A percentile compares a stretch with the other conserved stretches of the same genome.
Evolutionary conservation across 92 coral and sea anemone species (phyloP).

Genomic region (Galaxea fascicularis): DNA sequence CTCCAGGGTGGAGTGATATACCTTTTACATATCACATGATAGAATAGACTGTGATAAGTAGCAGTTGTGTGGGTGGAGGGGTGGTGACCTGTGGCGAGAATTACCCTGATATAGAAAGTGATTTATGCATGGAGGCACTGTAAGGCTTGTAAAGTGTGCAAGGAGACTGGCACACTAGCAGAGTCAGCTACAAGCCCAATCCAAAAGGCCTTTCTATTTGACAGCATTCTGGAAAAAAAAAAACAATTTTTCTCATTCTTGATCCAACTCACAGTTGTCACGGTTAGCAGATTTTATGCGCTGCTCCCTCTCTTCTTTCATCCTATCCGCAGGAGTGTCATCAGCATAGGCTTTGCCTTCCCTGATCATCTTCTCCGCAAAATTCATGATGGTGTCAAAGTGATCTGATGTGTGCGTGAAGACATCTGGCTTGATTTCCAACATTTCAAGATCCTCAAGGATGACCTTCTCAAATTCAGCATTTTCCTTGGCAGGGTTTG

Average conservation of each 20-base stretch:
- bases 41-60: too few relatives aligned
- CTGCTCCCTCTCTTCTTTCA: slow-evolving; percentile 95
- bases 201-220: too few relatives aligned
- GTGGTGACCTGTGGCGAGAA: too few relatives aligned
- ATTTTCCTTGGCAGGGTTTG: slow-evolving; percentile 98
- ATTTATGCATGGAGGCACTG: too few relatives aligned
- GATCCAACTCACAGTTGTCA: slow-evolving; percentile 86
- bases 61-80: too few relatives aligned
- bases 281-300: slow-evolving; percentile 82
- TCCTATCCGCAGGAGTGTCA: slow-evolving; percentile 92
- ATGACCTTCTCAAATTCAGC: slow-evolving; percentile 98
- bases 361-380: slow-evolving; percentile 87
- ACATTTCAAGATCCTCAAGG: slow-evolving; percentile 89
- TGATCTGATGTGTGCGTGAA: slow-evolving; percentile 97
- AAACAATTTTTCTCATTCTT: background rate
- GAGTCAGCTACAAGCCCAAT: too few relatives aligned
- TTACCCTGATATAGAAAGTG: too few relatives aligned
- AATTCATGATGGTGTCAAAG: slow-evolving; percentile 83
- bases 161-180: too few relatives aligned
- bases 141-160: too few relatives aligned
- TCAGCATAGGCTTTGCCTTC: slow-evolving; percentile 90
- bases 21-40: too few relatives aligned
- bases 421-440: slow-evolving; percentile 81
- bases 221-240: too few relatives aligned
- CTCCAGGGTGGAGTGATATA: too few relatives aligned